A percentile compares a stretch with the other conserved stretches of the same genome.
phyloP scores from a whole-genome alignment of 2,888 invertebrate genomes.

The Melanargia galathea region DNA sequence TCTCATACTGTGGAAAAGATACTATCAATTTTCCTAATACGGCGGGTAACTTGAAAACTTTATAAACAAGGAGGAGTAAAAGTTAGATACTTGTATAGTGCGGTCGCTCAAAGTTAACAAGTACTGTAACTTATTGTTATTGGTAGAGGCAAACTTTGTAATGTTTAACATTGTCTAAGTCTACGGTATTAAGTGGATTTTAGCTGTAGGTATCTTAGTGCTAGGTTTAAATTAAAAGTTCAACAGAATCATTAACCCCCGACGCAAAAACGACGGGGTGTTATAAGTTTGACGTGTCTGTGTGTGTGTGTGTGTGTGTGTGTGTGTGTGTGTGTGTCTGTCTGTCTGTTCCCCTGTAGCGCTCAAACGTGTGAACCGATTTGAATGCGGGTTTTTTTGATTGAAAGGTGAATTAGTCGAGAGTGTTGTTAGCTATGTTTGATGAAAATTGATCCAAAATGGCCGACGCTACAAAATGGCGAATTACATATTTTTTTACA shows the following conservation, averaged over 20 bases:
- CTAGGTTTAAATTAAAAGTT: background rate
- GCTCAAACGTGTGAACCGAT: too few relatives aligned
- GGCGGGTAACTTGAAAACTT: conserved; percentile 18
- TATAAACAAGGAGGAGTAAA: conserved; percentile 23
- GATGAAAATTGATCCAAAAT: too few relatives aligned
- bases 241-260: background rate
- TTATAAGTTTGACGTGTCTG: too few relatives aligned
- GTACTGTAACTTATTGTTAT: conserved; percentile 24
- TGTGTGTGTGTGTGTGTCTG: too few relatives aligned
- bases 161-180: conserved; percentile 7
- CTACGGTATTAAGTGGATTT: conserved; percentile 7
- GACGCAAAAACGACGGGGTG: too few relatives aligned
- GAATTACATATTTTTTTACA: too few relatives aligned
- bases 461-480: too few relatives aligned
- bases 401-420: too few relatives aligned
- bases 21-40: conserved; percentile 8
- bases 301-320: too few relatives aligned
- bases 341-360: too few relatives aligned
- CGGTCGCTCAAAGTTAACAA: conserved; percentile 27
- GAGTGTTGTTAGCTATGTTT: too few relatives aligned
- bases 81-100: conserved; percentile 21
- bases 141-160: conserved; percentile 12
- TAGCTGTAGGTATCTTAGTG: background rate
- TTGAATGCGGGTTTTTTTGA: too few relatives aligned
- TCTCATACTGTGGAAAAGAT: background rate